A percentile compares a stretch with the other conserved stretches of the same genome.
Evolutionary conservation across 2,888 invertebrate genomes (phyloP).

Genomic region (Iphiclides podalirius): DNA sequence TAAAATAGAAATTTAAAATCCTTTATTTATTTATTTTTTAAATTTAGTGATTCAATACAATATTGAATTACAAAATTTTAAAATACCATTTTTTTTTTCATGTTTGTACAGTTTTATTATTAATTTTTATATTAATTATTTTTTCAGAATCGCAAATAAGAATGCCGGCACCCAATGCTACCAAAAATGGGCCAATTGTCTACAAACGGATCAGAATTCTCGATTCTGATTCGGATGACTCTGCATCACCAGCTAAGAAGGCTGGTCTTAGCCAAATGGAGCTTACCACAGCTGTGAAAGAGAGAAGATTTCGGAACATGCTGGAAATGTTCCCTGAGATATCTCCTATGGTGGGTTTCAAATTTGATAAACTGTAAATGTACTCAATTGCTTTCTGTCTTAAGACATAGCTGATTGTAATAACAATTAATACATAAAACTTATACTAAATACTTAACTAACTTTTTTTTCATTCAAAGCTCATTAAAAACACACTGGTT

Average conservation of each 20-base stretch:
- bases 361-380: too few relatives aligned
- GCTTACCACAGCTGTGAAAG: slow-evolving; percentile 72
- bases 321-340: slow-evolving; percentile 82
- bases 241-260: slow-evolving; percentile 54
- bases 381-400: too few relatives aligned
- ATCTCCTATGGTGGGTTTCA: slow-evolving; percentile 75
- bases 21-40: too few relatives aligned
- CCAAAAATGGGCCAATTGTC: slow-evolving; percentile 49
- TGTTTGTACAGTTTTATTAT: too few relatives aligned
- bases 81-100: too few relatives aligned
- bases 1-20: too few relatives aligned
- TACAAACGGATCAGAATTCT: slow-evolving; percentile 66
- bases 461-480: slow-evolving; percentile 47
- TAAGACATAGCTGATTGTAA: too few relatives aligned
- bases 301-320: slow-evolving; percentile 82
- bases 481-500: slow-evolving; percentile 75
- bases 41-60: too few relatives aligned
- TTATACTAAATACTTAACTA: too few relatives aligned
- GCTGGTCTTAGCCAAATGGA: slow-evolving; percentile 36
- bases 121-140: background rate
- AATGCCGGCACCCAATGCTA: slow-evolving; percentile 56
- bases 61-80: too few relatives aligned
- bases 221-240: slow-evolving; percentile 79
- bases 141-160: slow-evolving; percentile 46
- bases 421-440: too few relatives aligned